Evolutionary conservation across 2,797 vertebrate genomes (phyloP).

Genomic region (Petrocephalus schoutedeni): DNA sequence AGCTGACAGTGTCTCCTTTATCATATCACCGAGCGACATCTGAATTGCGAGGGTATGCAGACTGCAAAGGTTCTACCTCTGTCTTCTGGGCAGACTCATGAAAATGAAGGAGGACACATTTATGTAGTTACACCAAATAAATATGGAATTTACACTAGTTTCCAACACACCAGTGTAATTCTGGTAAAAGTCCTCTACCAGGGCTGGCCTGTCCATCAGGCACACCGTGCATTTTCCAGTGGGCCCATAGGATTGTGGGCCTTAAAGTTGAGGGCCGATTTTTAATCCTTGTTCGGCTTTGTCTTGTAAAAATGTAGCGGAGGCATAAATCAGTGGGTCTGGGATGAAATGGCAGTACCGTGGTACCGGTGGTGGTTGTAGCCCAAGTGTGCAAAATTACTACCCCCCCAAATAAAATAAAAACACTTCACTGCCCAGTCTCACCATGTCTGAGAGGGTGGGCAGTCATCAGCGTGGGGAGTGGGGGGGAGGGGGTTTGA

Average conservation of each 20-base stretch:
- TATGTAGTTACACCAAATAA: neutral
- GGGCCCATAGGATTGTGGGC: neutral
- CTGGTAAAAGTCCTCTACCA: neutral
- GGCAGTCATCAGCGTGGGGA: neutral
- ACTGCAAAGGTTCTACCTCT: neutral
- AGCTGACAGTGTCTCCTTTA: neutral
- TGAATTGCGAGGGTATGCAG: neutral
- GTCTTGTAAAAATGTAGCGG: neutral
- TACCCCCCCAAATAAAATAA: neutral
- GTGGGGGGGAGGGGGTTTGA: too few relatives aligned
- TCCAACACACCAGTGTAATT: neutral
- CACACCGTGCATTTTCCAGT: neutral
- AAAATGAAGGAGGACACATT: neutral
- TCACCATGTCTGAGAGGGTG: neutral
- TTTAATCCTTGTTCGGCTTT: neutral
- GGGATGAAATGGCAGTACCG: neutral
- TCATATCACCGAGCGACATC: neutral
- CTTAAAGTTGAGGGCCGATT: neutral
- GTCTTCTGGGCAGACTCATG: neutral
- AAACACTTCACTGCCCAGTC: neutral
- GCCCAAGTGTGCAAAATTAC: neutral
- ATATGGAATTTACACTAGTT: neutral
- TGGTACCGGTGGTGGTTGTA: neutral
- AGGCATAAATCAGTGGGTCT: neutral
- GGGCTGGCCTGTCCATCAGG: neutral